Percentiles rank a stretch among this genome's conserved stretches.
These are phyloP conservation scores for Paradisaea rubra DNA, from an alignment of 2,113 vertebrate genomes.

Conservation along the genomic window DNA sequence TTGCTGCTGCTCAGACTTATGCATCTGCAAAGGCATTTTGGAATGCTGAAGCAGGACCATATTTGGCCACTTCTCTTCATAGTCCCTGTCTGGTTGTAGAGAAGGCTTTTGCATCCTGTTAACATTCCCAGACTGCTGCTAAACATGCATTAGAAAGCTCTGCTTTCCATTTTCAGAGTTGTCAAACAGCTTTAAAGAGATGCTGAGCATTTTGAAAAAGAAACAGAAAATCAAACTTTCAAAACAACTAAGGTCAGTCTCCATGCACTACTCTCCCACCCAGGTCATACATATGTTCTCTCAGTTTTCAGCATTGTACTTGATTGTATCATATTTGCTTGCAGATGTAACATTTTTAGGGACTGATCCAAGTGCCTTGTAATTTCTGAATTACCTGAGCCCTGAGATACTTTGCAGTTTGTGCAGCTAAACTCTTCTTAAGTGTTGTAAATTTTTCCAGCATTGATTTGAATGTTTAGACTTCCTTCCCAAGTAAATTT, in stretches of 20 bases:
- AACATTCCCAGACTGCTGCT: constrained; percentile 24
- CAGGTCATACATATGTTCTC: neutral
- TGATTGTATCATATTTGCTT: neutral
- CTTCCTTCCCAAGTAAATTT: neutral
- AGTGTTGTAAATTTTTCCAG: neutral
- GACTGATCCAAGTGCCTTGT: neutral
- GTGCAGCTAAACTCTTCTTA: neutral
- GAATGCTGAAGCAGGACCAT: constrained; percentile 54
- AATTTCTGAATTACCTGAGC: neutral
- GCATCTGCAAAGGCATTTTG: neutral
- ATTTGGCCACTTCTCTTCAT: constrained; percentile 62
- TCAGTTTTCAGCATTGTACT: neutral
- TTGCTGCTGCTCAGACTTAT: neutral
- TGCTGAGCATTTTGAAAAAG: neutral
- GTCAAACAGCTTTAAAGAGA: constrained; percentile 40
- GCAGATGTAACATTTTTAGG: neutral
- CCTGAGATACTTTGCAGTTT: neutral
- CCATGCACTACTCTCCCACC: neutral
- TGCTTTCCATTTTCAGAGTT: constrained; percentile 41
- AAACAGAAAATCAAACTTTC: neutral
- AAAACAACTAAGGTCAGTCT: neutral
- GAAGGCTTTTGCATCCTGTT: constrained; percentile 13
- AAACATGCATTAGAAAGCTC: neutral
- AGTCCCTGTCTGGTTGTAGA: neutral
- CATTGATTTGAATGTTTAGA: neutral